Base-by-base conservation (phyloP, 2,113 vertebrate species). In the Tachuris rubrigastra region DNA sequence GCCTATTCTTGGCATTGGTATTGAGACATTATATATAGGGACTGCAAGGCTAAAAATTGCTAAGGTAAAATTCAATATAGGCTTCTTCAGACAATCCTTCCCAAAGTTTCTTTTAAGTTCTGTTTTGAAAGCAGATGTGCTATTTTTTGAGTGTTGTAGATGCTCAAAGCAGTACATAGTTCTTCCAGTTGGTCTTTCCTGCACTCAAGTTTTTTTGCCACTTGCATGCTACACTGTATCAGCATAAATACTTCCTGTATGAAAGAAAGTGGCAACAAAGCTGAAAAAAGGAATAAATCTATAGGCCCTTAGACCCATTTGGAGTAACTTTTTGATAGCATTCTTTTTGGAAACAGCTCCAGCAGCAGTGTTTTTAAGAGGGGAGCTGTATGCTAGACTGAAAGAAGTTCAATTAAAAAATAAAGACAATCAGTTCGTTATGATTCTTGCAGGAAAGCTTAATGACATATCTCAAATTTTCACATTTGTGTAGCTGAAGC, bases 381-480 rank as follows among this genome's bases (percentile, higher is more conserved):
- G 87, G 55, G 31, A 90, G 58, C 37, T 96, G 56, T 83, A 94
- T 95, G 85, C 30, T 60, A 91, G 71, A 89, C 63, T 92, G 81
- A 84, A 93, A 94, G 85, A 93, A 93, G 87, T 93, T 90, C 81
- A 89, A 95, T 96, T 96, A 79, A 93, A 96, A 97, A 87, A 86
- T 88, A 96, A 95, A 97, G 47, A 76, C 94, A 97, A 93, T 97
- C 85, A 91, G 42, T 84, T 82, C 56, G 73, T 82, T 62, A 97
- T 95, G 94, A 96, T 97, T 94, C 86, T 97, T 96, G 27, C 39
- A 28, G 24, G 79, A 96, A 97, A 79, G 63, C 91, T 90, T 95
- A 98, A 96, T 62, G 71, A 89, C 96, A 86, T 98, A 96, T 96
- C 97, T 98, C 94, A 90, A 97, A 96, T 95, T 97, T 97, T 96